Evolutionary conservation across 1,140 invertebrate genomes (phyloP), one percentile per base, ranked within the genome.

Genomic region (Drosophila pallidifrons): DNA sequence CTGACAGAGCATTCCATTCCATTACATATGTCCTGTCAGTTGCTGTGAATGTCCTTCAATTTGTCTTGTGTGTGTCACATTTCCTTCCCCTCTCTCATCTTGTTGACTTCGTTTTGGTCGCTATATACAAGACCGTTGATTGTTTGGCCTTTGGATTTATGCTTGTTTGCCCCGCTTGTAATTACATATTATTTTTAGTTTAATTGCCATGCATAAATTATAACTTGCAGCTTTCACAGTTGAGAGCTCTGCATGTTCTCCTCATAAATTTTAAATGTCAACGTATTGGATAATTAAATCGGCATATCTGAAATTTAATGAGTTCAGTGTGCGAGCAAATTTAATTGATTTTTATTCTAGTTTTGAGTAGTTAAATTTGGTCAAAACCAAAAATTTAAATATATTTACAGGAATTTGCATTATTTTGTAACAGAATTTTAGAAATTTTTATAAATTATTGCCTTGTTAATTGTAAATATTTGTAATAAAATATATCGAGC

Each of bases 181-280:
- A 74, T 74, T 65, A 46, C 46, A 45, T 70, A 79, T 79, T 69
- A 74, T 74, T 77, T 77, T 77, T 74, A 69, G 60, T 77, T 74
- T 74, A 80, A 77, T 77, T 80, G 69, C 15, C 15, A 28, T 11
- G 28, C 54, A 77, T 77, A 65, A 79, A 79, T 79, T 79, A 77
- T 66, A 65, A 16, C 43, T 49, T 16, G 30, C 60, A 58, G 16
- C 59, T 64, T 55, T 46, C 45, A 57, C 45, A 72, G 25, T 52
- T 30, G 30, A 46, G 49, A 1, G 41, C 38, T 3, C 35, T 32
- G 43, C 45, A 64, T 63, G 32, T 51, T 35, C 35, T 1, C 59
- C 20, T 25, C 5, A 16, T 61, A 58, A 71, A 71, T 67, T 72
- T 66, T 5, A 74, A 55, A 59, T 72, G 73, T 60, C 25, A 65